A percentile compares a stretch with the other conserved stretches of the same genome.
These are phyloP conservation scores for Panulirus ornatus DNA, from an alignment of 1,140 invertebrate species.

Conservation along the genomic window DNA sequence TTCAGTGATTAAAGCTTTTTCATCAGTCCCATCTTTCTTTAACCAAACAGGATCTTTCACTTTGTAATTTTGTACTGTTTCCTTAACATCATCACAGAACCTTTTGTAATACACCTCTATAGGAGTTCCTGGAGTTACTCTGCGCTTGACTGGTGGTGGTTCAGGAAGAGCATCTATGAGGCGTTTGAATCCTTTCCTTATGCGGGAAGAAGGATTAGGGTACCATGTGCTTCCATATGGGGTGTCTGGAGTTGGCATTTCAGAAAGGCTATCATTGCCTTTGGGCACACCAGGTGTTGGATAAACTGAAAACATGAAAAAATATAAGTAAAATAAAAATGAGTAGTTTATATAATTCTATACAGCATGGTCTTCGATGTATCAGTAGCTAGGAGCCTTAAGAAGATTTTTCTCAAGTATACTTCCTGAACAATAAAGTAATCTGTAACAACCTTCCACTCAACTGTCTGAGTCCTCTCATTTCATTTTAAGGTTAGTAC, in stretches of 20 bases:
- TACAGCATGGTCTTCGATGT: too few relatives aligned
- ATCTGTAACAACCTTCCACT: too few relatives aligned
- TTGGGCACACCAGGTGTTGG: conserved; percentile 56
- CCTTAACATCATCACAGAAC: conserved; percentile 75
- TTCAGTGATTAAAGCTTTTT: not conserved
- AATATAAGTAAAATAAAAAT: not conserved
- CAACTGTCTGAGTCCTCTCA: too few relatives aligned
- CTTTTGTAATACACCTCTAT: conserved; percentile 50
- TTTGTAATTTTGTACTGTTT: conserved; percentile 66
- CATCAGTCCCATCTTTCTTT: conserved; percentile 15
- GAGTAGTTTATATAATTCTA: not conserved
- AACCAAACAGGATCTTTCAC: conserved; percentile 18
- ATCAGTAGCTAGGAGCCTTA: too few relatives aligned
- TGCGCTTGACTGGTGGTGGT: not conserved
- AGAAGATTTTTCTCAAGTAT: too few relatives aligned
- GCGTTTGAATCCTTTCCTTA: conserved; percentile 72
- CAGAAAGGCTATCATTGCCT: conserved; percentile 40
- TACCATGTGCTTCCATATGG: conserved; percentile 66
- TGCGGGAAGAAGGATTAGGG: conserved; percentile 50
- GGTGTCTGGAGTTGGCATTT: conserved; percentile 70
- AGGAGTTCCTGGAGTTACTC: conserved; percentile 21
- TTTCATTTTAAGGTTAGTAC: too few relatives aligned
- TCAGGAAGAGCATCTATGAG: conserved; percentile 58
- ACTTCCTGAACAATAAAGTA: too few relatives aligned
- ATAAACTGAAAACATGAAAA: conserved; percentile 59